Conservation (phyloP, 2,113 vertebrate species). For the Dicerorhinus sumatrensis region DNA sequence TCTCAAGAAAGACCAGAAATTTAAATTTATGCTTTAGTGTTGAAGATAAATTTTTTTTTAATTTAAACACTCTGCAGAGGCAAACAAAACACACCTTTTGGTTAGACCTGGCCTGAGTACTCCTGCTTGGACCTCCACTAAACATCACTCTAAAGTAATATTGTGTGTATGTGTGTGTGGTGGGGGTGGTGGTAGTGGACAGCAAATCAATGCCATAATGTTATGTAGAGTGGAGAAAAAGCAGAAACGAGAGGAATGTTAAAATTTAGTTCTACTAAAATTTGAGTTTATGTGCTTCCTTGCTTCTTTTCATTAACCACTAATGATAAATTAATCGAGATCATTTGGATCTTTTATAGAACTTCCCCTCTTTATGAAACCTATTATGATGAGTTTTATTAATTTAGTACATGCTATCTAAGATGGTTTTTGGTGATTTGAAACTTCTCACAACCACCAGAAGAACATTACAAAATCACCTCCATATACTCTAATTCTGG, state of each 20-base stretch:
- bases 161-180: neutral
- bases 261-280: neutral
- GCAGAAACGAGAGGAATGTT: neutral
- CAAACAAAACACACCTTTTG: neutral
- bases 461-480: neutral
- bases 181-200: too few relatives aligned
- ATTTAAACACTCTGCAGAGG: neutral
- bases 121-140: neutral
- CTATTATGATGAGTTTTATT: neutral
- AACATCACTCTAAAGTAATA: neutral
- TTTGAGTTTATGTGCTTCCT: neutral
- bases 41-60: neutral
- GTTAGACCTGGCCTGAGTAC: neutral
- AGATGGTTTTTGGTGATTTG: neutral
- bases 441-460: conserved; percentile 24
- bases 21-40: neutral
- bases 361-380: conserved; percentile 29
- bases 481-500: neutral
- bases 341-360: neutral
- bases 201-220: neutral
- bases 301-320: neutral
- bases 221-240: neutral
- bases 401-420: neutral
- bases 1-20: neutral
- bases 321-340: conserved; percentile 46